A percentile compares a stretch with the other conserved stretches of the same genome.
phyloP scores from a whole-genome alignment of 1,140 invertebrate genomes.

The Nasonia giraulti region DNA sequence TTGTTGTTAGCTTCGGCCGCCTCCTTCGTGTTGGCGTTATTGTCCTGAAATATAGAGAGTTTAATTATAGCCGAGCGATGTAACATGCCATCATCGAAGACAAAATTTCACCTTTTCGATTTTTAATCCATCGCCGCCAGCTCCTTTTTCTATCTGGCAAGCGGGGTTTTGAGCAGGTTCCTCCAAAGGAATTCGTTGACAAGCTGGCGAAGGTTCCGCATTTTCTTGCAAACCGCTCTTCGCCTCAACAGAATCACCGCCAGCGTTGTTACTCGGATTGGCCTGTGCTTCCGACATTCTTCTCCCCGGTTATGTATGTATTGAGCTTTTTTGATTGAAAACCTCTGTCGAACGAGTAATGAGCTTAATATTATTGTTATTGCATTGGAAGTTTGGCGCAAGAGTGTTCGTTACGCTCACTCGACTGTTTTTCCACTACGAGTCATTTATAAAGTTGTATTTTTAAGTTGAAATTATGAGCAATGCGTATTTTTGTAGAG shows the following conservation, averaged over 20 bases:
- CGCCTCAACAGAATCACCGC: neutral
- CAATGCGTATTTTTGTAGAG: too few relatives aligned
- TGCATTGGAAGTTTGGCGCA: constrained; percentile 35
- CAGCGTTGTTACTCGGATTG: neutral
- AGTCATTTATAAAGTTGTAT: neutral
- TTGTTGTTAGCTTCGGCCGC: constrained; percentile 36
- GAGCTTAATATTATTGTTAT: constrained; percentile 13
- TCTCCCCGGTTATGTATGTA: neutral
- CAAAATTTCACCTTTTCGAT: constrained; percentile 28
- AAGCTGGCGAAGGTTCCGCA: neutral
- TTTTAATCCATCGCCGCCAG: constrained; percentile 12
- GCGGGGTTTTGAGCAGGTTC: neutral
- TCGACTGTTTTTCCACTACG: constrained; percentile 39
- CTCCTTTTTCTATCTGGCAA: neutral
- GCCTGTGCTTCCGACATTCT: constrained; percentile 36
- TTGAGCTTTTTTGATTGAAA: neutral
- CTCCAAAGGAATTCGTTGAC: neutral
- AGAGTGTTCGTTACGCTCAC: neutral
- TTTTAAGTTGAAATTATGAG: neutral
- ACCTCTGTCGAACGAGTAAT: neutral
- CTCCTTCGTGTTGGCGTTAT: constrained; percentile 31
- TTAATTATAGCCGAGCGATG: neutral
- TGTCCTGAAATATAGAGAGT: constrained; percentile 16
- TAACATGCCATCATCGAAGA: neutral
- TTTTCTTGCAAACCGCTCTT: constrained; percentile 1